Evolutionary conservation across 2,888 invertebrate genomes (phyloP), one percentile per base, ranked within the genome.

Genomic region (Aphodius sticticus): DNA sequence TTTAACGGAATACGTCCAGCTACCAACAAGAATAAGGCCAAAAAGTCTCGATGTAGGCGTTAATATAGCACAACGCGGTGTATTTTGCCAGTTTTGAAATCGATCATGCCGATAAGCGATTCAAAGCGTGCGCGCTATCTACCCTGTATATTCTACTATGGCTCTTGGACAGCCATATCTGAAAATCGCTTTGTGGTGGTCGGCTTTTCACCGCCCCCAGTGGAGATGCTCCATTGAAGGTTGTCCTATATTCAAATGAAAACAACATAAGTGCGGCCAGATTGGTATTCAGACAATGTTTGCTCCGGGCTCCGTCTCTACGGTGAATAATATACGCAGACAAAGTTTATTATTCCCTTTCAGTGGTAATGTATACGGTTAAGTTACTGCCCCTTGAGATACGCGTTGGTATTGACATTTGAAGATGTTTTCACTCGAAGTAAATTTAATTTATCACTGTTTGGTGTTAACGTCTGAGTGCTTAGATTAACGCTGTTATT

Each of bases 231-330:
- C 7, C 53, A 53, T 53, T 53, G 53, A 53, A 53, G 12, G 53
- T 12, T 53, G 12, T 12, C 9, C 53, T 12, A 53, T 5, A 53
- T 53, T 53, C 53, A 53, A 53, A 53, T 53, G 53, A 53, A 53
- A 53, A 53, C 53, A 53, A 53, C 53, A 53, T 53, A 53, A 53
- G 53, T 53, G 53, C 53, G 53, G 53, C 53, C 53, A 53, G 53
- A 53, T 53, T 53, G 53, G 53, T 53, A 53, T 53, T 53, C 53
- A 53, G 2, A 53, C 53, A 53, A 53, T 53, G 53, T 53, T 53
- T 53, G 53, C 53, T 53, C 9, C 53, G 9, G 2, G 3, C 53
- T 12, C 9, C 53, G 53, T 53, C 53, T 53, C 53, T 12, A 53
- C 12, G 53, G 7, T 53, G 53, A 53, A 53, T 53, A 53, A 53